phyloP scores from a whole-genome alignment of 1,140 invertebrate genomes.

The Acyrthosiphon pisum region DNA sequence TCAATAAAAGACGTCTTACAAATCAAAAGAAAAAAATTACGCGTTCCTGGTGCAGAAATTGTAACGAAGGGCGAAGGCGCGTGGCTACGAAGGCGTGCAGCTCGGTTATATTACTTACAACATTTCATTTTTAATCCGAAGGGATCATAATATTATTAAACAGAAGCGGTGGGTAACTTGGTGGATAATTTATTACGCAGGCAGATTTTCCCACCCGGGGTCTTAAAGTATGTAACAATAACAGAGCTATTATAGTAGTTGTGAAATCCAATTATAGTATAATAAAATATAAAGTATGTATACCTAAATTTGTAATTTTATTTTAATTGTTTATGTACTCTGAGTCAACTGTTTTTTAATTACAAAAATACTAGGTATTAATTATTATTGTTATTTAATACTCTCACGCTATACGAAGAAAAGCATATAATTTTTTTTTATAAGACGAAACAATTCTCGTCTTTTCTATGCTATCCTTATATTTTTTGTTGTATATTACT shows the following conservation, averaged over 20 bases:
- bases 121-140: background rate
- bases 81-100: background rate
- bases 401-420: background rate
- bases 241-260: background rate
- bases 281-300: background rate
- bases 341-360: background rate
- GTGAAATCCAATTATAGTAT: background rate
- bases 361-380: conserved; percentile 9
- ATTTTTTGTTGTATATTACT: background rate
- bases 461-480: background rate
- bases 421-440: background rate
- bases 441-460: background rate
- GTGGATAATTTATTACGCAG: background rate
- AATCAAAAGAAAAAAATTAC: background rate
- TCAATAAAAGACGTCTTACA: background rate
- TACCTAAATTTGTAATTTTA: background rate
- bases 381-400: conserved; percentile 10
- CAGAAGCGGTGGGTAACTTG: background rate
- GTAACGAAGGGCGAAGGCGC: background rate
- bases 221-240: background rate
- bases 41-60: background rate
- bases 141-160: background rate
- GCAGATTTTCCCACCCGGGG: background rate
- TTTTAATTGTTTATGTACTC: background rate
- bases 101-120: background rate